These are phyloP conservation scores for Silurus glanis DNA, from an alignment of 2,113 vertebrate species.

Conservation along the genomic window DNA sequence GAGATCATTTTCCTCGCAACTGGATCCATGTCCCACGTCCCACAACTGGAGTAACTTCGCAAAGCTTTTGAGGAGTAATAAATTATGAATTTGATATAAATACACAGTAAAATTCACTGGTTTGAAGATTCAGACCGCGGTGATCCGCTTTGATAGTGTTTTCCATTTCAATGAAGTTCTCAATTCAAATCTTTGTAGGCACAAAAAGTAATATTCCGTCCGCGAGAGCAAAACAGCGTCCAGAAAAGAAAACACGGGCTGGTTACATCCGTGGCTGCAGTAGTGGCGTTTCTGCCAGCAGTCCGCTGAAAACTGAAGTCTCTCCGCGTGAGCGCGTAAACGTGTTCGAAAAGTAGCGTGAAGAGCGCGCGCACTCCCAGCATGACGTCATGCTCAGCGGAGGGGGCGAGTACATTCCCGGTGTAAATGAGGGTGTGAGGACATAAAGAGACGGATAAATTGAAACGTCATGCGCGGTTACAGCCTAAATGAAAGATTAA, in stretches of 20 bases:
- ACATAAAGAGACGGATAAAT: background rate
- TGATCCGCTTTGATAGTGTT: background rate
- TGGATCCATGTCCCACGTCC: background rate
- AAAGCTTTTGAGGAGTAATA: background rate
- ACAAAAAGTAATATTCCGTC: background rate
- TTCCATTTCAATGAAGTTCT: background rate
- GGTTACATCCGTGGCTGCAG: background rate
- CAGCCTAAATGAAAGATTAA: background rate
- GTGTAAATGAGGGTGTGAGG: background rate
- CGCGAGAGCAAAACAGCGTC: background rate
- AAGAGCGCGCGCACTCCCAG: background rate
- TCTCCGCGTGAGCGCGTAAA: slow-evolving; percentile 12
- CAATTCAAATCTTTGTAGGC: background rate
- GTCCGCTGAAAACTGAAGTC: background rate
- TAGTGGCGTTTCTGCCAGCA: too few species aligned
- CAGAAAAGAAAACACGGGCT: background rate
- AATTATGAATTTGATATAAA: too few species aligned
- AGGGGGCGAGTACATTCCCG: background rate
- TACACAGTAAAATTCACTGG: background rate
- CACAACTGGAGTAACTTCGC: background rate
- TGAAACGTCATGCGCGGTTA: background rate
- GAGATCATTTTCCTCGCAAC: slow-evolving; percentile 66
- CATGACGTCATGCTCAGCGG: slow-evolving; percentile 44
- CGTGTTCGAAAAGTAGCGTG: slow-evolving; percentile 52
- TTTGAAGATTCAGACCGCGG: background rate